phyloP scores from a whole-genome alignment of 1,140 invertebrate genomes.

The Eufriesea mexicana region DNA sequence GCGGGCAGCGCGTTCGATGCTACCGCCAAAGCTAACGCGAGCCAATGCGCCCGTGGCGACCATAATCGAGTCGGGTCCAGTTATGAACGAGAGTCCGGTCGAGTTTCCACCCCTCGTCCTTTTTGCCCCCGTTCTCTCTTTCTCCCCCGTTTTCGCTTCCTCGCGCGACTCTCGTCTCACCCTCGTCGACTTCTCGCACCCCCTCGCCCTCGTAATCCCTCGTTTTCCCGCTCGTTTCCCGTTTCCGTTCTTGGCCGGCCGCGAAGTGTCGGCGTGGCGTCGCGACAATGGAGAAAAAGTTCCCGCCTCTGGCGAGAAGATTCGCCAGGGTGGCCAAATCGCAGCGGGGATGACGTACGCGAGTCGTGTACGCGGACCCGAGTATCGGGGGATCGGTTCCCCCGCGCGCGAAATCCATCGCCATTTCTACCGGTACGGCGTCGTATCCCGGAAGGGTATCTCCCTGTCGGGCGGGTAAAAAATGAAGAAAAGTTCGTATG shows the following conservation, averaged over 20 bases:
- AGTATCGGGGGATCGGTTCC: neutral
- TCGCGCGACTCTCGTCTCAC: neutral
- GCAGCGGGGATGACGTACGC: no score
- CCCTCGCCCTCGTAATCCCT: no score
- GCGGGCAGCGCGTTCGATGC: conserved; percentile 59
- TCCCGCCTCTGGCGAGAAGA: neutral
- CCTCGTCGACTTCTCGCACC: no score
- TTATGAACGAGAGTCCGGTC: conserved; percentile 61
- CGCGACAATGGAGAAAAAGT: conserved; percentile 17
- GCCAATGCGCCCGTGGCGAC: conserved; percentile 57
- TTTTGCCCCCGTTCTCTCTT: conserved; percentile 4
- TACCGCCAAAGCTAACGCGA: conserved; percentile 49
- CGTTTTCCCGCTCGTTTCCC: neutral
- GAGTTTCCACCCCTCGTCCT: conserved; percentile 26
- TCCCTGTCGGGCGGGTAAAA: neutral
- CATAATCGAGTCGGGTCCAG: conserved; percentile 67
- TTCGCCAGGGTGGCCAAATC: no score
- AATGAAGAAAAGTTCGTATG: conserved; percentile 43
- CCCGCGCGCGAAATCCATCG: neutral
- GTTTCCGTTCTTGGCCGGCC: neutral
- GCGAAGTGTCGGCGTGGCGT: neutral
- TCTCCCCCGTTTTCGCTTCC: no score
- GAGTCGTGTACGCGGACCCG: no score
- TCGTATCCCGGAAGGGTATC: no score
- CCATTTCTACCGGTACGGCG: no score